Evolutionary conservation across 2,113 vertebrate genomes (phyloP), one percentile per base, ranked within the genome.

Genomic region (Antechinus stuartii): DNA sequence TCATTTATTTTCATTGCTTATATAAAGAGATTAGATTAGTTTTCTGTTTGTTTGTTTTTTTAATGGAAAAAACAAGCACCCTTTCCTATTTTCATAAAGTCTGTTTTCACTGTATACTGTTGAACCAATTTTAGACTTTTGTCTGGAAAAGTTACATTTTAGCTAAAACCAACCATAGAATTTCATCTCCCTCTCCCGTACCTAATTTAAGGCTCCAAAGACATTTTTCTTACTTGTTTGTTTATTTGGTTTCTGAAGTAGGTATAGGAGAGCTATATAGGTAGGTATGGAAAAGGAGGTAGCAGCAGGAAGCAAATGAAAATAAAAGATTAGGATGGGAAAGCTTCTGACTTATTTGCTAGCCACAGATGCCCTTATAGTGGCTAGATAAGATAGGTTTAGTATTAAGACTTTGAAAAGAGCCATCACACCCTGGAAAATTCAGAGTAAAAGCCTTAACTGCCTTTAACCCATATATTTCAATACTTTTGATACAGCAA

Each of bases 371-470:
- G 91, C 93, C 95, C 89, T 96, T 94, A 94, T 47, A 89, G 91
- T 68, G 14, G 61, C 61, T 23, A 68, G 89, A 97, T 94, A 95
- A 95, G 91, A 93, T 76, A 61, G n/a, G 42, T 91, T 96, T 92
- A 97, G 95, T 94, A 95, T 57, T 46, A 89, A 96, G 94, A 97
- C 91, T 92, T 96, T 90, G 46, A 92, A 96, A 96, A 95, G 94
- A 92, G 35, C 52, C 94, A 92, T 96, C 56, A 54, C 23, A 93
- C 42, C 96, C 89, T 42, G 47, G 92, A 90, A 95, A 95, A 96
- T 93, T 93, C 68, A 90, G 89, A 92, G 57, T 91, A 92, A 94
- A 94, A 56, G 42, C 91, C 8, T 3, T 94, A 42, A n/a, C 91
- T 95, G 91, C 54, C 94, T 94, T 93, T 95, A 68, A 53, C 54